Conservation (phyloP, 2,113 vertebrate species). For the Datnioides undecimradiatus region DNA sequence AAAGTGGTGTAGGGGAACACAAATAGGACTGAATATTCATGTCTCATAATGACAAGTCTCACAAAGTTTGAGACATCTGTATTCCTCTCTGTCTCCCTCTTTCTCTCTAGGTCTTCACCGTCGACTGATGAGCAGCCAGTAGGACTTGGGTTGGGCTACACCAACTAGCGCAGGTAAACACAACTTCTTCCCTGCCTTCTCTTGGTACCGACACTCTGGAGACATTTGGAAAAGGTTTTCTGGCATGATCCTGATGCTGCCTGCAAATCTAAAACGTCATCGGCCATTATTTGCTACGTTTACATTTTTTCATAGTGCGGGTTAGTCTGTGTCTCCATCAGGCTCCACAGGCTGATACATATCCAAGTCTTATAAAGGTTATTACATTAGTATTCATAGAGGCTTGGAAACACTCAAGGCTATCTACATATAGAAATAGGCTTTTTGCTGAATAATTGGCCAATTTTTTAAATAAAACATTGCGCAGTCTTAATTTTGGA, state of each 20-base stretch:
- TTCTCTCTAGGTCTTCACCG: slow-evolving; percentile 48
- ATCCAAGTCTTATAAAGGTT: no score
- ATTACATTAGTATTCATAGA: no score
- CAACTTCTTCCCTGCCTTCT: not conserved
- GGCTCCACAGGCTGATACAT: not conserved
- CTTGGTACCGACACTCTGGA: not conserved
- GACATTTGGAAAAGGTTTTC: not conserved
- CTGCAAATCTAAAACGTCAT: no score
- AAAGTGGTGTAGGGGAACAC: slow-evolving; percentile 25
- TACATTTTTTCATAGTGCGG: not conserved
- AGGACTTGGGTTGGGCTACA: slow-evolving; percentile 53
- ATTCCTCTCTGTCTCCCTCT: not conserved
- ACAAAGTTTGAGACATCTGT: not conserved
- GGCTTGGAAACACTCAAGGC: not conserved
- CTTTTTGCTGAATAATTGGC: slow-evolving; percentile 4
- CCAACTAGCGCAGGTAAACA: slow-evolving; percentile 73
- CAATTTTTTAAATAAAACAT: slow-evolving; percentile 1
- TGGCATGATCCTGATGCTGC: slow-evolving; percentile 28
- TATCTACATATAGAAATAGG: not conserved
- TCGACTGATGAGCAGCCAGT: slow-evolving; percentile 66
- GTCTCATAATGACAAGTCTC: not conserved
- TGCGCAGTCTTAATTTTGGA: not conserved
- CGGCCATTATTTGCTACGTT: not conserved
- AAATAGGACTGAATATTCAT: slow-evolving; percentile 38
- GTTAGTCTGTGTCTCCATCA: not conserved